Percentiles rank a stretch among this genome's conserved stretches.
phyloP scores from a whole-genome alignment of 2,888 invertebrate species.

The Torymus texanus region DNA sequence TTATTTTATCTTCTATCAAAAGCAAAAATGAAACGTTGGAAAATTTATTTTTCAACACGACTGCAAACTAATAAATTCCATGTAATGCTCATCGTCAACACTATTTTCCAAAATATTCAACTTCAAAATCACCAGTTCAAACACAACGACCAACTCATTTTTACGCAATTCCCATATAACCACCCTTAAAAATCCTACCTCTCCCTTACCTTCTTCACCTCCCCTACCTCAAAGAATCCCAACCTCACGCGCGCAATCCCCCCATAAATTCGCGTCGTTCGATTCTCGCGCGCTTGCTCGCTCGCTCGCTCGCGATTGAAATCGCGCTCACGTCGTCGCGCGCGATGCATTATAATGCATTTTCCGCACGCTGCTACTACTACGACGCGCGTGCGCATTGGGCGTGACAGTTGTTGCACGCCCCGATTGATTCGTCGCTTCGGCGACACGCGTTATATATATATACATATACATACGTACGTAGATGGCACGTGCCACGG shows the following conservation, averaged over 20 bases:
- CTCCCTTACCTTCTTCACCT: not conserved
- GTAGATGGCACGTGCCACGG: not conserved
- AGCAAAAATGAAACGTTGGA: no score
- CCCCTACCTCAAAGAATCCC: not conserved
- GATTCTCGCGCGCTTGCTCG: no score
- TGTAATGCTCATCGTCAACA: no score
- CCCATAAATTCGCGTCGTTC: constrained; percentile 61
- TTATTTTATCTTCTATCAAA: no score
- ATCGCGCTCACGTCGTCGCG: constrained; percentile 63
- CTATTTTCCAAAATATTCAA: no score
- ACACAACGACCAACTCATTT: no score
- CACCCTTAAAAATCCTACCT: no score
- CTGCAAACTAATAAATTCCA: no score
- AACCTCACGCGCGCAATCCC: constrained; percentile 52
- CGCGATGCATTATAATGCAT: constrained; percentile 67
- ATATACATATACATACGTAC: not conserved
- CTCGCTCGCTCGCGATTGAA: constrained; percentile 60
- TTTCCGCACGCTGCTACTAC: constrained; percentile 58
- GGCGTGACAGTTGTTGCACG: constrained; percentile 64
- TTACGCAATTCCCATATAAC: no score
- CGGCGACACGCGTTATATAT: constrained; percentile 1
- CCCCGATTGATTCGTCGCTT: constrained; percentile 66
- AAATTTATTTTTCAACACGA: no score
- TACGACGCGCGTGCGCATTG: constrained; percentile 31
- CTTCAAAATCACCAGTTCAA: no score